Base-by-base conservation (phyloP, 1,140 invertebrate species). In the Orius insidiosus region DNA sequence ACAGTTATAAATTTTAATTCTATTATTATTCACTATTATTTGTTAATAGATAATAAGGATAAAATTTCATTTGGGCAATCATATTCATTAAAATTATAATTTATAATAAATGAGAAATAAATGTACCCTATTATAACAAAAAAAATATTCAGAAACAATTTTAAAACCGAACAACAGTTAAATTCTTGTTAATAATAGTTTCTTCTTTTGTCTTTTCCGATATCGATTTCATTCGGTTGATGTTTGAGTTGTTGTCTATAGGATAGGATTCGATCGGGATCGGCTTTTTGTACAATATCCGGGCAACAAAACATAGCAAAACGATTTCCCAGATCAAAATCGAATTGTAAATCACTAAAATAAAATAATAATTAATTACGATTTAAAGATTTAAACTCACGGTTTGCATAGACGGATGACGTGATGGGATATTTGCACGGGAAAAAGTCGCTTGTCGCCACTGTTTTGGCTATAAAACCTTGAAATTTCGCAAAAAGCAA, bases 321-420 rank as follows among this genome's bases (percentile, higher is more conserved):
- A 74, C 57, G 70, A 75, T 75, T 58, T 75, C 72, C 41, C 65
- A 45, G n/a, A 74, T 56, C 62, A 71, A 72, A 6, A 70, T 49
- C 1, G 63, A 62, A 52, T 74, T 73, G 55, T 74, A 68, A 33
- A 74, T 63, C 52, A 74, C 72, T 75, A 63, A 18, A 68, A 70
- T 48, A 51, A 15, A 49, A 42, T 19, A 31, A 4, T 8, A 13
- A 10, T 41, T 15, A 3, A 18, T 15, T 41, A 16, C 10, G n/a
- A n/a, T n/a, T n/a, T n/a, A n/a, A n/a, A n/a, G n/a, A n/a, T 45
- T 40, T 60, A 24, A 3, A 24, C 65, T 61, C 59, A 68, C 66
- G 43, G 52, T 62, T 67, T 16, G 58, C 60, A 50, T 68, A 68
- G n/a, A 68, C 61, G 13, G 58, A 49, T 51, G 66, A 51, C 52